Evolutionary conservation across 1,140 invertebrate species (phyloP), one percentile per base, ranked within the genome.

Genomic region (Drosophila orosa): DNA sequence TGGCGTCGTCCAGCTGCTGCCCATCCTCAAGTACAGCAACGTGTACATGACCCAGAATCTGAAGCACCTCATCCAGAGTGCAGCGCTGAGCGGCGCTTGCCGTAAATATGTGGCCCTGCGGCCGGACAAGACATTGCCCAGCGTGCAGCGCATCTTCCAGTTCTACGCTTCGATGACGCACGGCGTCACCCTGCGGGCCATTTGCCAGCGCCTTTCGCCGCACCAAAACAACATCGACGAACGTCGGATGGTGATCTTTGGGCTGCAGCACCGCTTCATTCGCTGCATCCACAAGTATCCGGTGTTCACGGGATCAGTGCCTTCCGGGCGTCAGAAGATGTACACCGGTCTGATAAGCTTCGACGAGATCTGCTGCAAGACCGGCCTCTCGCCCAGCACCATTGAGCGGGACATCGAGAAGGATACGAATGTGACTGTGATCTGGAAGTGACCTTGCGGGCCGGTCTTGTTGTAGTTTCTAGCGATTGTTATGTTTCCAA

Each of bases 1-100:
- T 67, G 94, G 93, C 25, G 94, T 95, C 19, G 94, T 94, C 72
- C 95, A 95, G 17, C 91, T 99, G 25, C 95, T 98, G 55, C 97
- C 98, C 9, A 95, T 99, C 77, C 96, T 99, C 80, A 97, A 97
- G 91, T 99, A 99, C 92, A 96, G 96, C 71, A 99, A 99, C 92
- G 95, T 98, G 71, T 99, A 99, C 92, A 95, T 96, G 52, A 98
- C 97, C 5, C 95, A 97, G n/a, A 95, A 95, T 82, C 93, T 98
- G 2, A 95, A 95, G 75, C 93, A 95, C 45, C 92, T 97, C 6
- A 95, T 95, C 24, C 94, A 95, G 60, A 95, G 97, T 90, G 81
- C 87, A 22, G 92, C 94, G 3, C 92, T 98, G 47, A 96, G 97
- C 90, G 94, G 94, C 52, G 95, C 96, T 37, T 98, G 97, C 84